Conservation (phyloP, 2,113 vertebrate species). For the Tonatia bakeri region DNA sequence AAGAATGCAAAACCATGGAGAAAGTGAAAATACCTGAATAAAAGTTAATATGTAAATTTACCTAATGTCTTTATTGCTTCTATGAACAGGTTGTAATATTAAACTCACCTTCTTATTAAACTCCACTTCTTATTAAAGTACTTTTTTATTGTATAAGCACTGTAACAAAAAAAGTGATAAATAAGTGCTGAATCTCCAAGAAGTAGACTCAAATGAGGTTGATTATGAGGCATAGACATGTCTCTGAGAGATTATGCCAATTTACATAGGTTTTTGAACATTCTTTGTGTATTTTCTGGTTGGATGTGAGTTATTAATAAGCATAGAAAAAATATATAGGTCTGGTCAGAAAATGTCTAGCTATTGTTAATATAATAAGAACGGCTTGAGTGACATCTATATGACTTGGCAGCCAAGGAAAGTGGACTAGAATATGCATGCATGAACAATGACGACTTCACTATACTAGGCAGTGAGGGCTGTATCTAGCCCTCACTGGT, state of each 20-base stretch:
- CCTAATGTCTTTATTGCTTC: not conserved
- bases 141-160: not conserved
- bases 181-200: not conserved
- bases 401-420: too few species aligned
- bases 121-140: not conserved
- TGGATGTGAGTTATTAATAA: not conserved
- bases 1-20: not conserved
- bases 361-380: too few species aligned
- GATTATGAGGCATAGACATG: not conserved
- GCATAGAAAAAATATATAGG: too few species aligned
- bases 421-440: too few species aligned
- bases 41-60: not conserved
- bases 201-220: not conserved
- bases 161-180: not conserved
- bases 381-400: too few species aligned
- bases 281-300: not conserved
- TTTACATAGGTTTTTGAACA: not conserved
- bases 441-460: too few species aligned
- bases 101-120: slow-evolving; percentile 10
- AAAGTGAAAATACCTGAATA: not conserved
- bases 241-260: not conserved
- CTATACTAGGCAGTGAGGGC: too few species aligned
- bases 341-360: too few species aligned
- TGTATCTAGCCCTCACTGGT: too few species aligned
- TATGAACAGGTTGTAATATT: not conserved